Evolutionary conservation across 2,888 invertebrate species (phyloP).

Genomic region (Nemurella pictetii): DNA sequence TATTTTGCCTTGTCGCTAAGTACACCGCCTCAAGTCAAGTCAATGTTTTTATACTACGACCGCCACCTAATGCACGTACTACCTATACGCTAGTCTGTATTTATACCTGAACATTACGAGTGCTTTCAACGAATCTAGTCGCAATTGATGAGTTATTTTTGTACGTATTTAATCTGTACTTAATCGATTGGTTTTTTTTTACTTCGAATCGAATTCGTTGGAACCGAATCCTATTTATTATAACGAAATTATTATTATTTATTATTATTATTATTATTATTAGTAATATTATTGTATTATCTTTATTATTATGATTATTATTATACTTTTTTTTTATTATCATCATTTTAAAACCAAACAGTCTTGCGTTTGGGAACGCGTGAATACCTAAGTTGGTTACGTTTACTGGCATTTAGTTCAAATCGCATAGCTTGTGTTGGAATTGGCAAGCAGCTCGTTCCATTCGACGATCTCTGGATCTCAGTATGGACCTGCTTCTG

Average conservation of each 20-base stretch:
- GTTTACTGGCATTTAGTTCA: neutral
- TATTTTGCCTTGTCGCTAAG: conserved; percentile 26
- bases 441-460: too few species aligned
- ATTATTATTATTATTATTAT: neutral
- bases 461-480: too few species aligned
- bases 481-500: too few species aligned
- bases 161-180: neutral
- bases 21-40: neutral
- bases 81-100: neutral
- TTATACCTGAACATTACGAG: neutral
- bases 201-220: neutral
- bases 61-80: neutral
- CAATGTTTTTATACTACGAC: neutral
- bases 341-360: neutral
- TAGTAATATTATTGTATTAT: neutral
- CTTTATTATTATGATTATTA: neutral
- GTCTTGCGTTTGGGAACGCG: neutral
- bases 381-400: too few species aligned
- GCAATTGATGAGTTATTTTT: conserved; percentile 7
- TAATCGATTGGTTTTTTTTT: neutral
- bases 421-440: neutral
- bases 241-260: neutral
- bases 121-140: conserved; percentile 28
- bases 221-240: neutral
- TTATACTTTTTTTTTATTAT: too few species aligned